Evolutionary conservation across 2,797 vertebrate species (phyloP), one percentile per base, ranked within the genome.

Genomic region (Sebastiscus tertius): DNA sequence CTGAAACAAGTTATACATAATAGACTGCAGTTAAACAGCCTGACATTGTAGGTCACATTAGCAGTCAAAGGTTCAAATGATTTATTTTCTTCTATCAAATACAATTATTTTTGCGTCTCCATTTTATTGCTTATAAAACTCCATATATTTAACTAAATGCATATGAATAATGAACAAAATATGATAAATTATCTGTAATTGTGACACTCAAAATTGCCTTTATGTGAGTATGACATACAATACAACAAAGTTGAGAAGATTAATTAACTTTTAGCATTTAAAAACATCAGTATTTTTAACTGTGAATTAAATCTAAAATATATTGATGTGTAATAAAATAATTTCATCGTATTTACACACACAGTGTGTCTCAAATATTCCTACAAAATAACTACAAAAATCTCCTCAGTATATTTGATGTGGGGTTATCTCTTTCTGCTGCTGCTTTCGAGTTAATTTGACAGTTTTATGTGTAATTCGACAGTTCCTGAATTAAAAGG

Each of bases 231-330:
- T 16, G 36, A 58, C 5, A 0, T 3, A 16, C 10, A 26, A 54
- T 27, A 29, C 8, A 60, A n/a, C 29, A 52, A 42, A 75, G 10
- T 20, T 33, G 1, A 75, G 31, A 49, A 52, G 0, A 78, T 56
- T 2, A 6, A 20, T 29, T 0, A 0, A n/a, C 18, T n/a, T 24
- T 56, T 8, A 27, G 12, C 3, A 14, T 52, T 54, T 59, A 0
- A 5, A 5, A 29, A 77, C 18, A 10, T 46, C 14, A 3, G 11
- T 49, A 29, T 63, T n/a, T 72, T 46, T 1, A 4, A 62, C 1
- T 14, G 4, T 56, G 16, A 18, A 26, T 36, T 27, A 54, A 70
- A 56, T 66, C 8, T n/a, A 0, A 66, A 61, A 68, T 52, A 8
- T 14, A 26, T 5, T 24, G 6, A 66, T 52, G 20, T 34, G 8